phyloP scores from a whole-genome alignment of 2,797 vertebrate species.

The Paguma larvata region DNA sequence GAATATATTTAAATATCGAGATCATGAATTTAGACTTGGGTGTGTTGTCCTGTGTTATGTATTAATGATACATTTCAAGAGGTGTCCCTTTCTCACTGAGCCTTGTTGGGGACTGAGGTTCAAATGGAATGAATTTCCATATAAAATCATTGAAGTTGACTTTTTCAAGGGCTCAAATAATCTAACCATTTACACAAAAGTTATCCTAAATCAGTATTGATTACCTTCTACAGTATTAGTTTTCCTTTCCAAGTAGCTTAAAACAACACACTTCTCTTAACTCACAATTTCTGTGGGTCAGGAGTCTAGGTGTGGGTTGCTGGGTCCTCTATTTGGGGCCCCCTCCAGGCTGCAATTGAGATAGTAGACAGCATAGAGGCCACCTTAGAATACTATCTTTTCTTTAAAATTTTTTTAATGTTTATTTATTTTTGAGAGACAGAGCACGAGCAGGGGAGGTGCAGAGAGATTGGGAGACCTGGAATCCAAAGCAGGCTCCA shows the following conservation, averaged over 20 bases:
- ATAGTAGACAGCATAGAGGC: background rate
- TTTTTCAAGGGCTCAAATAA: background rate
- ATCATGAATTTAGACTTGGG: slow-evolving; percentile 48
- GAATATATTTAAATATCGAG: slow-evolving; percentile 64
- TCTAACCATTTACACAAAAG: slow-evolving; percentile 29
- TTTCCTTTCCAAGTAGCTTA: background rate
- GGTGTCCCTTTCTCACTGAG: background rate
- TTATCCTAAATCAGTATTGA: background rate
- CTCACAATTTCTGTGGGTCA: background rate
- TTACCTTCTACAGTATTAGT: background rate
- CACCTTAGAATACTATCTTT: slow-evolving; percentile 15
- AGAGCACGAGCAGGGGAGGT: too few species aligned
- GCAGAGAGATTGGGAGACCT: too few species aligned
- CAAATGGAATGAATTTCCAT: slow-evolving; percentile 30
- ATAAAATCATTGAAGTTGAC: background rate
- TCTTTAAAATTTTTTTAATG: too few species aligned
- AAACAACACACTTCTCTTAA: background rate
- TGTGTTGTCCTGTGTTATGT: background rate
- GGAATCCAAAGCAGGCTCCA: too few species aligned
- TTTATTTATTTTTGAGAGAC: too few species aligned
- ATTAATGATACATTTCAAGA: slow-evolving; percentile 37
- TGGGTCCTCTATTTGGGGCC: background rate
- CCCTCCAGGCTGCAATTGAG: background rate
- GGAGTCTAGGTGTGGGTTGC: background rate
- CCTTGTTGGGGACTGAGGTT: background rate